Conservation (phyloP, 2,797 vertebrate genomes). For the Lindbergichthys nudifrons region DNA sequence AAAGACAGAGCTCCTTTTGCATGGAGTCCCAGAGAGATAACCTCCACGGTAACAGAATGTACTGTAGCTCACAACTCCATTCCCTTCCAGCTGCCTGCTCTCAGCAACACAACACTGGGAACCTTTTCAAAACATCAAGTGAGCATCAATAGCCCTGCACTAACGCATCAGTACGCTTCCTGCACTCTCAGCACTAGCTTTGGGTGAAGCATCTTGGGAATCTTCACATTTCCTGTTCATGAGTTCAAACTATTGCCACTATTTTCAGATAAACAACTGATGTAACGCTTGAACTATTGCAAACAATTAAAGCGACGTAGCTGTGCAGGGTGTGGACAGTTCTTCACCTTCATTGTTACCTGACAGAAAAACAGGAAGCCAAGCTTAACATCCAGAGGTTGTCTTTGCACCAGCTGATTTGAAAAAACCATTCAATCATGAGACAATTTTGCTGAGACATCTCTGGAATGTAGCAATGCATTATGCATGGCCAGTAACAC, state of each 20-base stretch:
- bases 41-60: conserved; percentile 63
- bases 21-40: conserved; percentile 41
- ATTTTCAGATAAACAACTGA: background rate
- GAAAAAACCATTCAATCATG: conserved; percentile 35
- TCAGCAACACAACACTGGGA: conserved; percentile 59
- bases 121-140: conserved; percentile 72
- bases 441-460: conserved; percentile 60
- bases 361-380: conserved; percentile 35
- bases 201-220: conserved; percentile 42
- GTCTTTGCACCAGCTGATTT: conserved; percentile 16
- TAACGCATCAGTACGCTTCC: conserved; percentile 51
- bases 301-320: conserved; percentile 8
- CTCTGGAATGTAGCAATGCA: conserved; percentile 66
- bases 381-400: conserved; percentile 13
- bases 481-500: conserved; percentile 54
- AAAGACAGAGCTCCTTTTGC: conserved; percentile 32
- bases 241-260: background rate
- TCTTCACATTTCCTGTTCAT: conserved; percentile 20
- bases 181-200: conserved; percentile 36
- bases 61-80: conserved; percentile 58
- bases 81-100: conserved; percentile 70
- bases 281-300: background rate
- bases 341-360: conserved; percentile 33
- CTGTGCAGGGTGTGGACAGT: conserved; percentile 17
- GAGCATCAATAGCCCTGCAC: conserved; percentile 55